Conservation (phyloP, 2,113 vertebrate genomes). For the Donacobius atricapilla region DNA sequence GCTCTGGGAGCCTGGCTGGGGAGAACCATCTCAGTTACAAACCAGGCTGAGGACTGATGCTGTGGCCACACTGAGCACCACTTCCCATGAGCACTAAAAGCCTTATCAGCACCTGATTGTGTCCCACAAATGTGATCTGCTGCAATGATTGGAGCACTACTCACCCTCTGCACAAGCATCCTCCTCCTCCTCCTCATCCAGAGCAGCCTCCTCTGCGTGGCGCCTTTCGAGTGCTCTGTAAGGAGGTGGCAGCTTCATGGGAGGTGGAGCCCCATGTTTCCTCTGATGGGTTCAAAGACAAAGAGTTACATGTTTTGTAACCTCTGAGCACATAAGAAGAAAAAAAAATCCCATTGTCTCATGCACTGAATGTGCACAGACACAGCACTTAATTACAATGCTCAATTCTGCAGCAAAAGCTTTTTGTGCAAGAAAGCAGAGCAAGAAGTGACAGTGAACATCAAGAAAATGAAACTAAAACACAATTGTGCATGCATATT, state of each 20-base stretch:
- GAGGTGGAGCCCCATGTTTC: slow-evolving; percentile 71
- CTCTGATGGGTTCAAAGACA: slow-evolving; percentile 55
- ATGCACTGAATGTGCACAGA: neutral
- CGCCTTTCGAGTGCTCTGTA: slow-evolving; percentile 67
- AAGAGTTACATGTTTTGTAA: neutral
- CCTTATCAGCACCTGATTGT: neutral
- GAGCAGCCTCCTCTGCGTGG: neutral
- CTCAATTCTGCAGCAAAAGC: neutral
- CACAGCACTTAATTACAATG: neutral
- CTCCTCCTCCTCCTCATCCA: slow-evolving; percentile 45
- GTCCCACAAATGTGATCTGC: neutral
- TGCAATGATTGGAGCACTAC: neutral
- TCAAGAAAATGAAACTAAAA: neutral
- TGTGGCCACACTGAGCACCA: neutral
- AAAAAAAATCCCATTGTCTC: neutral
- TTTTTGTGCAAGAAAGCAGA: neutral
- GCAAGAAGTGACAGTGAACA: neutral
- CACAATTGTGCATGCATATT: neutral
- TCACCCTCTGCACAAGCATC: slow-evolving; percentile 63
- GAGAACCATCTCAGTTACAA: neutral
- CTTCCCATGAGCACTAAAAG: neutral
- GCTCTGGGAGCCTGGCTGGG: neutral
- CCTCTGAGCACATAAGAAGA: neutral
- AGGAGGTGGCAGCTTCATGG: slow-evolving; percentile 86
- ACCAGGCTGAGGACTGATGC: neutral